Percentiles rank a stretch among this genome's conserved stretches.
Conservation (phyloP, 1,140 invertebrate species). For the Dryas iulia region DNA sequence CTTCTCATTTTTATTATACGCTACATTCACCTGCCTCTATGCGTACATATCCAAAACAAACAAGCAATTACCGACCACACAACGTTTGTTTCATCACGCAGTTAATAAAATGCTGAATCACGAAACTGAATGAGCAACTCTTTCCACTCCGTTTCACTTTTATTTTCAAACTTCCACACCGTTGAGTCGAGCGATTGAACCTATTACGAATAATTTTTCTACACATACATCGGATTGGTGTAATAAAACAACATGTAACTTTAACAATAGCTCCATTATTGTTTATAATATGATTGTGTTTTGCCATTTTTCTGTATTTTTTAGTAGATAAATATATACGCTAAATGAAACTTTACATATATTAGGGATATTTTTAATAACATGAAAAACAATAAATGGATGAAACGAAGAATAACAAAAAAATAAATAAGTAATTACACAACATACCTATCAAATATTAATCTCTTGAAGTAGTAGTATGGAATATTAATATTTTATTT, state of each 20-base stretch:
- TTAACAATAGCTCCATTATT: too few species aligned
- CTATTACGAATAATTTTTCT: constrained; percentile 45
- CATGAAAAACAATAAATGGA: too few species aligned
- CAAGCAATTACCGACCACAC: constrained; percentile 14
- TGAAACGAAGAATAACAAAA: too few species aligned
- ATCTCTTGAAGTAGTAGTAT: too few species aligned
- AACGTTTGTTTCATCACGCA: constrained; percentile 34
- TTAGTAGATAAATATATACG: too few species aligned
- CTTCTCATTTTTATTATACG: not conserved
- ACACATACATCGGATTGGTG: not conserved
- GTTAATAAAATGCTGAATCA: constrained; percentile 58
- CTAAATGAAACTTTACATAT: too few species aligned
- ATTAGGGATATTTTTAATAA: too few species aligned
- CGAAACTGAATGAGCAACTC: constrained; percentile 57
- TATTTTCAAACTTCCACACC: constrained; percentile 65
- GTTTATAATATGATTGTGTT: too few species aligned
- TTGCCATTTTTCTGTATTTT: too few species aligned
- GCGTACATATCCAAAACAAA: constrained; percentile 4
- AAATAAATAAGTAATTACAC: too few species aligned
- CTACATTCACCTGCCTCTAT: not conserved
- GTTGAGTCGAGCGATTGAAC: constrained; percentile 58
- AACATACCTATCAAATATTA: too few species aligned
- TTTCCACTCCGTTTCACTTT: constrained; percentile 61
- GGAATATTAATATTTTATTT: too few species aligned
- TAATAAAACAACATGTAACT: not conserved